These are phyloP conservation scores for Nymphalis c-album DNA, from an alignment of 2,888 invertebrate genomes.

Conservation along the genomic window DNA sequence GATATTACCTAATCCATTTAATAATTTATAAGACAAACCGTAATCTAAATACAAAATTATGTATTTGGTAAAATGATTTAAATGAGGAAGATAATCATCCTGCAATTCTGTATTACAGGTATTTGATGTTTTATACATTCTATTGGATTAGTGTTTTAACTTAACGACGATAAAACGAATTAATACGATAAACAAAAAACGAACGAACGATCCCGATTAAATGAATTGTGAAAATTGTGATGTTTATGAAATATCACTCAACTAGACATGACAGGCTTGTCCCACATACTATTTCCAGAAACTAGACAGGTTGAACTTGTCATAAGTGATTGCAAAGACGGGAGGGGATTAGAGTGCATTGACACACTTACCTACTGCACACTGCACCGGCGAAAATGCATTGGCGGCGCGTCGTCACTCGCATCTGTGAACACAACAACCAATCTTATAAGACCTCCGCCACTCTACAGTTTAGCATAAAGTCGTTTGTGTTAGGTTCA, in stretches of 20 bases:
- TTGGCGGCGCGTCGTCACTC: constrained; percentile 62
- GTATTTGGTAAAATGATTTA: constrained; percentile 14
- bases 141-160: neutral
- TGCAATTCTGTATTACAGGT: neutral
- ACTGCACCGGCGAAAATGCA: constrained; percentile 75
- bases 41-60: constrained; percentile 15
- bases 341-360: constrained; percentile 77
- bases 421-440: constrained; percentile 63
- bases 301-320: constrained; percentile 70
- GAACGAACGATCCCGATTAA: neutral
- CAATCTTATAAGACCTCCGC: constrained; percentile 56
- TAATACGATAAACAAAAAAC: too few species aligned
- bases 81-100: constrained; percentile 8
- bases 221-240: neutral
- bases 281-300: constrained; percentile 39
- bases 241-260: constrained; percentile 10
- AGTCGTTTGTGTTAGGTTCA: constrained; percentile 44
- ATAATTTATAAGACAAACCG: constrained; percentile 16
- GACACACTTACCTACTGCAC: constrained; percentile 79
- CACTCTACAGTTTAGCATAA: constrained; percentile 40
- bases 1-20: constrained; percentile 12
- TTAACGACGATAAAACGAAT: neutral
- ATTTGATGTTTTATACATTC: neutral
- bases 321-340: constrained; percentile 71
- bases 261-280: constrained; percentile 37